Evolutionary conservation across 64 coral and sea anemone species (phyloP).

Genomic region (Montipora sp.): DNA sequence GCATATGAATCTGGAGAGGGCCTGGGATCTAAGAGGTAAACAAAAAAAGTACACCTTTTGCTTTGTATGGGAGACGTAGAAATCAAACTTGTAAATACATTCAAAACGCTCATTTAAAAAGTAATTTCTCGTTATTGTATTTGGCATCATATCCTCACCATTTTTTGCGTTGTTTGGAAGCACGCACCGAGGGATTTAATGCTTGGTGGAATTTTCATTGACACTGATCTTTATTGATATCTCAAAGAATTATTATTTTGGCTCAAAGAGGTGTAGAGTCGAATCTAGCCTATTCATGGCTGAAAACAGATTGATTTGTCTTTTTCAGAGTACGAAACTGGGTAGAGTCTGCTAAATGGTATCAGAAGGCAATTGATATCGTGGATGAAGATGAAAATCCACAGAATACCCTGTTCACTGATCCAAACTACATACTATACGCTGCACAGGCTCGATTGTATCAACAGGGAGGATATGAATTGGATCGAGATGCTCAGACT

Average conservation of each 20-base stretch:
- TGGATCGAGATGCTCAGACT: constrained; percentile 88
- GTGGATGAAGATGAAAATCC: constrained; percentile 85
- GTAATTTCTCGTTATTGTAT: no score
- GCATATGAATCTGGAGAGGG: constrained; percentile 91
- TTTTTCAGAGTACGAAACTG: constrained; percentile 58
- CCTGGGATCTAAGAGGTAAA: constrained; percentile 77
- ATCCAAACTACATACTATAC: constrained; percentile 69
- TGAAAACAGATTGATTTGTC: not conserved
- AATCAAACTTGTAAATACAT: no score
- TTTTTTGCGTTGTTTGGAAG: no score
- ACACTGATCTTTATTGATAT: no score
- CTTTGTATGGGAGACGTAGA: no score
- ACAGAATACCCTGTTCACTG: constrained; percentile 79
- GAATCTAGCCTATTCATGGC: no score
- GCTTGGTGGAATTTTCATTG: no score
- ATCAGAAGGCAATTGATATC: constrained; percentile 90
- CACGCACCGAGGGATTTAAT: no score
- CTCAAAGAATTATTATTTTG: no score
- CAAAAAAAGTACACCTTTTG: not conserved
- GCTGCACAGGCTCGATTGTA: constrained; percentile 83
- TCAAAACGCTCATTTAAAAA: no score
- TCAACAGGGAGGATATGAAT: constrained; percentile 81
- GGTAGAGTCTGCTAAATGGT: constrained; percentile 80
- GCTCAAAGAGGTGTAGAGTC: no score
- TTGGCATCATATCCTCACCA: no score